Conservation (phyloP, 2,113 vertebrate species). For the Neogale vison region DNA sequence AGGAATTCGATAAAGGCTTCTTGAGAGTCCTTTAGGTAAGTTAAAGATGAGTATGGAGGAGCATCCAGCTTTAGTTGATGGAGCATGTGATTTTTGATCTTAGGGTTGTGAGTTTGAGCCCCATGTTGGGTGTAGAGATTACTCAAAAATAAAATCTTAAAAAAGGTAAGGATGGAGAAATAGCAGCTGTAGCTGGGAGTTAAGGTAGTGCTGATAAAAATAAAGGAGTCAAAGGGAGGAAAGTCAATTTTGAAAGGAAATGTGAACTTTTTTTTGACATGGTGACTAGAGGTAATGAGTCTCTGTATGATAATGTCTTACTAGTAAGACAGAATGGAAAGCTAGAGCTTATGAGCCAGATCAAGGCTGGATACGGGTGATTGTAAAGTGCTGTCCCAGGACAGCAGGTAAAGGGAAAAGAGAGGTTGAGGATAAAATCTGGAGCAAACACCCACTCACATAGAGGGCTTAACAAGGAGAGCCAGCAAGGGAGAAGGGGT, state of each 20-base stretch:
- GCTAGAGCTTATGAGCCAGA: not conserved
- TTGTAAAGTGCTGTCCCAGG: not conserved
- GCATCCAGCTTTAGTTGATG: not conserved
- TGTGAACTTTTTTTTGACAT: not conserved
- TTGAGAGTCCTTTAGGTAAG: not conserved
- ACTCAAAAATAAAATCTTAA: not conserved
- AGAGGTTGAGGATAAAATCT: not conserved
- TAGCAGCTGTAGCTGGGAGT: not conserved
- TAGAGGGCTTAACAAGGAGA: not conserved
- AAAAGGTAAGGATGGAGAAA: not conserved
- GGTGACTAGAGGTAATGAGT: not conserved
- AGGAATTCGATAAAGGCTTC: not conserved
- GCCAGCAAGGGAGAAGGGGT: not conserved
- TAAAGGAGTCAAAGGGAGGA: not conserved
- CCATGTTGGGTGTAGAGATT: not conserved
- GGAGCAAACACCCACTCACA: not conserved
- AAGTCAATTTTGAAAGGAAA: not conserved
- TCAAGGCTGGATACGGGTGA: not conserved
- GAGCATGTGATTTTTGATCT: not conserved
- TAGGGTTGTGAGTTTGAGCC: not conserved
- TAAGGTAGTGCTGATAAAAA: not conserved
- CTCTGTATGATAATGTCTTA: not conserved
- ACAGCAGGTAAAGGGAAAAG: not conserved
- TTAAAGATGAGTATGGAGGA: not conserved
- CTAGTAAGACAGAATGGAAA: not conserved